Conservation (phyloP, 2,888 invertebrate genomes). For the Ophion slaviceki region DNA sequence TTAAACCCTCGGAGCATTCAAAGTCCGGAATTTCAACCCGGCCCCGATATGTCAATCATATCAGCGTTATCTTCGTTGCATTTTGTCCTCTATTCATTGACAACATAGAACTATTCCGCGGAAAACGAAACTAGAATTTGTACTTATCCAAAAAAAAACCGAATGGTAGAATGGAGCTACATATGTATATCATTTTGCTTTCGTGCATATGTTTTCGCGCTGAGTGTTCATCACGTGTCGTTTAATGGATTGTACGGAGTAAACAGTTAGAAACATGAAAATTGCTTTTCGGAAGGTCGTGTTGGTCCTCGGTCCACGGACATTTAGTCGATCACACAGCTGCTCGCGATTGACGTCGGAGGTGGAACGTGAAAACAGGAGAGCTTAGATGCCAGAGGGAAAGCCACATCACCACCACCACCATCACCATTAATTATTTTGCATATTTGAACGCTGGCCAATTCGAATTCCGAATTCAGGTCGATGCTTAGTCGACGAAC, state of each 20-base stretch:
- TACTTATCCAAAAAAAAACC: background rate
- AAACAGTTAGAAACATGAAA: conserved; percentile 36
- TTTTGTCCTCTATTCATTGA: background rate
- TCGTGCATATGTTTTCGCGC: background rate
- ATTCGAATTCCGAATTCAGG: conserved; percentile 68
- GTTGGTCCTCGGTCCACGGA: background rate
- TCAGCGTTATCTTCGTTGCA: no score
- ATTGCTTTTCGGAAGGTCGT: conserved; percentile 43
- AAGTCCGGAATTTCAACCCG: no score
- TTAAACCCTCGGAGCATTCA: no score
- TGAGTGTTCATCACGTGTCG: background rate
- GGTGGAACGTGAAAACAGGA: background rate
- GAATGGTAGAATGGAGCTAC: background rate
- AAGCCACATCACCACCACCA: conserved; percentile 20
- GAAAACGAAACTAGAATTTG: background rate
- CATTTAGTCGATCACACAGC: background rate
- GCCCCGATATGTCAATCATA: no score
- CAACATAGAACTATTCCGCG: background rate
- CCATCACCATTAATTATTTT: conserved; percentile 68
- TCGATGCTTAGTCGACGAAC: conserved; percentile 61
- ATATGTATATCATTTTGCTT: background rate
- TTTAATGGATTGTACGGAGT: background rate
- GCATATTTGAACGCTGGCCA: conserved; percentile 70
- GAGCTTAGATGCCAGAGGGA: conserved; percentile 26
- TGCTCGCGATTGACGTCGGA: conserved; percentile 14